These are phyloP conservation scores for Euclidia mi DNA, from an alignment of 2,888 invertebrate genomes.

Conservation along the genomic window DNA sequence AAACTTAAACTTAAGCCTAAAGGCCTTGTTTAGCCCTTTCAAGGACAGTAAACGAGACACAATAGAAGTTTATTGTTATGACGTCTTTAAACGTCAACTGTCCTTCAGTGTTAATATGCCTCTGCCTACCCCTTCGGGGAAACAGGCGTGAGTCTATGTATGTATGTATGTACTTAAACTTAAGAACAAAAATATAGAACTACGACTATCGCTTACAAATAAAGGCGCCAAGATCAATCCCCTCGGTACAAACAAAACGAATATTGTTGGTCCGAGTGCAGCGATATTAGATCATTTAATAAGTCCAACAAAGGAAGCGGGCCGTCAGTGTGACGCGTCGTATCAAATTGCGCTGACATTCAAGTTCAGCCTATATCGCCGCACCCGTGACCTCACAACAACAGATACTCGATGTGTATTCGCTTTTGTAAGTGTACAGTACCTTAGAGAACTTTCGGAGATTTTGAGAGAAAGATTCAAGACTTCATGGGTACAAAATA, in stretches of 20 bases:
- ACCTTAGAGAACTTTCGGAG: too few species aligned
- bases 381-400: conserved; percentile 64
- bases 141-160: too few species aligned
- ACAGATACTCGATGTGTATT: conserved; percentile 32
- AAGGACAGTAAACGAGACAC: too few species aligned
- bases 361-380: conserved; percentile 81
- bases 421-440: conserved; percentile 19
- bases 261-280: conserved; percentile 53
- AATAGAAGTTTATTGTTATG: too few species aligned
- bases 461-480: too few species aligned
- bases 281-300: conserved; percentile 80
- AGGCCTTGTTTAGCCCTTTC: too few species aligned
- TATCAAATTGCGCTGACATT: conserved; percentile 87
- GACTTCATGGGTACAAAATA: too few species aligned
- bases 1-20: too few species aligned
- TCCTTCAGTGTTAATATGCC: too few species aligned
- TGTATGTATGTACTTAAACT: too few species aligned
- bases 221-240: conserved; percentile 9
- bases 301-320: conserved; percentile 84
- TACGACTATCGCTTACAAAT: not conserved
- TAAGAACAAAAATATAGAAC: not conserved
- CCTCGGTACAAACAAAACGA: conserved; percentile 30
- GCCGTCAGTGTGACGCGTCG: conserved; percentile 80
- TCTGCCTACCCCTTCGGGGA: too few species aligned
- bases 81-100: too few species aligned